These are phyloP conservation scores for Austrofundulus limnaeus DNA, from an alignment of 2,113 vertebrate species.

Conservation along the genomic window DNA sequence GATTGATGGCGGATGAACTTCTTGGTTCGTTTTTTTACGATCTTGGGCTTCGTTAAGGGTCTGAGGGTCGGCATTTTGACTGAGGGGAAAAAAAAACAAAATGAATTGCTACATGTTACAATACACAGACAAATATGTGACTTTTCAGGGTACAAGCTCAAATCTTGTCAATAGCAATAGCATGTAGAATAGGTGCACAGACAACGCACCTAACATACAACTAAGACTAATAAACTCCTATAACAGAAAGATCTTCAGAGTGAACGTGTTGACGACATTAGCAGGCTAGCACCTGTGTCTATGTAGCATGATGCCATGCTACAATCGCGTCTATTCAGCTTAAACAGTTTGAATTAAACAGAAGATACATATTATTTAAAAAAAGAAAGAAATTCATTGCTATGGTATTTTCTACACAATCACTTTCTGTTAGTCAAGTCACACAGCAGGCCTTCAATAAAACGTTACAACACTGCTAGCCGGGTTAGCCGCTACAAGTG, in stretches of 20 bases:
- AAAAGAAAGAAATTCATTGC: no score
- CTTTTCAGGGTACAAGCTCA: neutral
- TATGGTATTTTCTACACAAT: no score
- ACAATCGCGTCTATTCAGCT: no score
- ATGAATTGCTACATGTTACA: neutral
- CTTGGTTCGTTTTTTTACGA: constrained; percentile 97
- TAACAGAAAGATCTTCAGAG: neutral
- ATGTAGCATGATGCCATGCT: constrained; percentile 15
- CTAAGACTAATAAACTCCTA: accelerated
- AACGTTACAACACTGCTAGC: constrained; percentile 4
- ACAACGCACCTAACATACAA: no score
- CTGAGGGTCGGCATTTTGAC: constrained; percentile 91
- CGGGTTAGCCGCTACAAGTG: neutral
- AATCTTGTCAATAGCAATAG: no score
- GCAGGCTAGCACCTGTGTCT: constrained; percentile 12
- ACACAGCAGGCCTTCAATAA: neutral
- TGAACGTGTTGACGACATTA: constrained; percentile 28
- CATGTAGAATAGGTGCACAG: no score
- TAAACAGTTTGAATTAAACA: no score
- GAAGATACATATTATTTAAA: no score
- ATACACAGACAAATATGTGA: neutral
- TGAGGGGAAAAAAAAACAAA: constrained; percentile 47
- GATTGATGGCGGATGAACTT: constrained; percentile 99
- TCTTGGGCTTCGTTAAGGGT: constrained; percentile 91
- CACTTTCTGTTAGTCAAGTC: accelerated